A percentile compares a stretch with the other conserved stretches of the same genome.
These are phyloP conservation scores for Drosophila rhopaloa DNA, from an alignment of 1,140 invertebrate species.

Conservation along the genomic window DNA sequence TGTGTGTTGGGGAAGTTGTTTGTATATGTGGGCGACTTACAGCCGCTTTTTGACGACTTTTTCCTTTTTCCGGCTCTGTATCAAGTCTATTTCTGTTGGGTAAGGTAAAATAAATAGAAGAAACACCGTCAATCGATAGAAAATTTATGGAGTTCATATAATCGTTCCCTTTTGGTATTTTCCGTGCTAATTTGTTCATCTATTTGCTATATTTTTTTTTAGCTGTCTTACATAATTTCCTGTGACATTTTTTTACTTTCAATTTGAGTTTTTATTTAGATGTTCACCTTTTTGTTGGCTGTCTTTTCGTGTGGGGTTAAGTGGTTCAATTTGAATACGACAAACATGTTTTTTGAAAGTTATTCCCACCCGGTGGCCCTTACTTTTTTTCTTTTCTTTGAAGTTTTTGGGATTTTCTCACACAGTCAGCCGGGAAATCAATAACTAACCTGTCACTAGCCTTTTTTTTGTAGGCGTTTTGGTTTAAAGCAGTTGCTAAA, in stretches of 20 bases:
- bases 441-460: constrained; percentile 46
- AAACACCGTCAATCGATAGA: constrained; percentile 20
- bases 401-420: constrained; percentile 26
- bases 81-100: constrained; percentile 63
- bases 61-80: constrained; percentile 52
- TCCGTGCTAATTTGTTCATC: constrained; percentile 1
- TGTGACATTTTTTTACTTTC: constrained; percentile 48
- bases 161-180: not conserved
- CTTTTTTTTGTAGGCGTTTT: constrained; percentile 20
- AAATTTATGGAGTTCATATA: constrained; percentile 19
- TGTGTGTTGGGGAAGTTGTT: constrained; percentile 47
- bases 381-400: constrained; percentile 8
- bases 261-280: constrained; percentile 43
- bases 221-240: constrained; percentile 53
- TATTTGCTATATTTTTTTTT: constrained; percentile 9
- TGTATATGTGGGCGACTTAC: constrained; percentile 49
- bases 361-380: constrained; percentile 11
- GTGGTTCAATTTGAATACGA: constrained; percentile 44
- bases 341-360: constrained; percentile 41
- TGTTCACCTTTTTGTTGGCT: constrained; percentile 33
- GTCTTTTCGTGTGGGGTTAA: constrained; percentile 20
- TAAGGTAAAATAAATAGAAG: constrained; percentile 27
- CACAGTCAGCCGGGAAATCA: constrained; percentile 52
- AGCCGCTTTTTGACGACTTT: constrained; percentile 31
- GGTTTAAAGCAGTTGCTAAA: constrained; percentile 26